These are phyloP conservation scores for Piscicola geometra DNA, from an alignment of 2,888 invertebrate species.

Conservation along the genomic window DNA sequence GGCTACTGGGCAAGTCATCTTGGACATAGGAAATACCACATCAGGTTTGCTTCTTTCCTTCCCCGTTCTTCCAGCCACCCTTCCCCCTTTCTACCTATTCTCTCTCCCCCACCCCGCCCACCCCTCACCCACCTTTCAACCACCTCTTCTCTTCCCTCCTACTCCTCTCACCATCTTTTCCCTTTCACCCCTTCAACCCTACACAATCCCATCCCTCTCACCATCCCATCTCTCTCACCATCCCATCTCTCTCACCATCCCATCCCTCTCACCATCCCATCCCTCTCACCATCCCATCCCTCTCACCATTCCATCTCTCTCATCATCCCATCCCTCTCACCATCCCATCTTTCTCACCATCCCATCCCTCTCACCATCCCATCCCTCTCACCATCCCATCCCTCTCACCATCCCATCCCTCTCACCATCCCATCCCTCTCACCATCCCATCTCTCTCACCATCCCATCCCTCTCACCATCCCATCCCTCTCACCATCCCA, in stretches of 20 bases:
- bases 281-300: no score
- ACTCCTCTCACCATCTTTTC: background rate
- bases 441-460: no score
- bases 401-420: background rate
- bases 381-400: slow-evolving; percentile 53
- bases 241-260: slow-evolving; percentile 57
- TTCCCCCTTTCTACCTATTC: background rate
- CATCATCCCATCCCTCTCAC: slow-evolving; percentile 53
- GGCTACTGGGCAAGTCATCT: slow-evolving; percentile 99
- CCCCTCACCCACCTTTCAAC: no score
- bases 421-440: no score
- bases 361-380: background rate
- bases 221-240: slow-evolving; percentile 4
- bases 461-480: no score
- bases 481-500: no score
- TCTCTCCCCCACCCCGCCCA: no score
- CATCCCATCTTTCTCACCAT: no score
- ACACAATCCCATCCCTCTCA: no score
- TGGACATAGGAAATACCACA: slow-evolving; percentile 79
- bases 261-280: background rate
- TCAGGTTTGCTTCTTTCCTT: slow-evolving; percentile 50
- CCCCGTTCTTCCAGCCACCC: background rate
- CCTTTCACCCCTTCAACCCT: no score
- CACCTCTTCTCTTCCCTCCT: no score
- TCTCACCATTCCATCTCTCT: no score